Evolutionary conservation across 2,113 vertebrate genomes (phyloP).

Genomic region (Cnemophilus loriae): DNA sequence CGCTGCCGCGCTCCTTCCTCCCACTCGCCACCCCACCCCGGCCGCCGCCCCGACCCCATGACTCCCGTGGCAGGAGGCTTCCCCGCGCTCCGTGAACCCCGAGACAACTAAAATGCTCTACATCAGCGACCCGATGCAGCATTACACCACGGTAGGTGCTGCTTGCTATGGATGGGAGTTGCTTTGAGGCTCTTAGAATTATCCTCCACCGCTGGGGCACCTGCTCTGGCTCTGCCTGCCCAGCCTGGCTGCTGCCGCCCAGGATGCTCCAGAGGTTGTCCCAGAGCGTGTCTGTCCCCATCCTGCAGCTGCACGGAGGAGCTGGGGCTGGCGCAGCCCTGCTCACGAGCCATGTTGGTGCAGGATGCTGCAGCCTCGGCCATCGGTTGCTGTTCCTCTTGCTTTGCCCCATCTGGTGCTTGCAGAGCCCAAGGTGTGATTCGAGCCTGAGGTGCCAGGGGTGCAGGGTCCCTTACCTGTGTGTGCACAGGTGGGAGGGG

Average conservation of each 20-base stretch:
- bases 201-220: rapidly evolving
- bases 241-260: not conserved
- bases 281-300: rapidly evolving
- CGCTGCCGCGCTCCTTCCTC: not conserved
- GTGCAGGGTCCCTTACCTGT: not conserved
- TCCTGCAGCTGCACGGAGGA: not conserved
- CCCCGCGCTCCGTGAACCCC: slow-evolving; percentile 28
- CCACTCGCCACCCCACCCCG: not conserved
- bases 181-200: not conserved
- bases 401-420: not conserved
- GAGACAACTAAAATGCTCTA: slow-evolving; percentile 83
- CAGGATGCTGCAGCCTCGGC: not conserved
- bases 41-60: slow-evolving; percentile 68
- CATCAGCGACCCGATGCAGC: slow-evolving; percentile 76
- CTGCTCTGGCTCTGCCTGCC: not conserved
- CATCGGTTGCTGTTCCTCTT: rapidly evolving
- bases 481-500: not conserved
- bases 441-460: not conserved
- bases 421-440: not conserved
- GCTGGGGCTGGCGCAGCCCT: not conserved
- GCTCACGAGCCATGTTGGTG: rapidly evolving
- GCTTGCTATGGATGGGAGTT: not conserved
- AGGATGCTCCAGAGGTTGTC: not conserved
- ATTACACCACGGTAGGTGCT: slow-evolving; percentile 84
- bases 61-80: slow-evolving; percentile 51